Evolutionary conservation across 1,140 invertebrate genomes (phyloP).

Genomic region (Drosophila bocqueti): DNA sequence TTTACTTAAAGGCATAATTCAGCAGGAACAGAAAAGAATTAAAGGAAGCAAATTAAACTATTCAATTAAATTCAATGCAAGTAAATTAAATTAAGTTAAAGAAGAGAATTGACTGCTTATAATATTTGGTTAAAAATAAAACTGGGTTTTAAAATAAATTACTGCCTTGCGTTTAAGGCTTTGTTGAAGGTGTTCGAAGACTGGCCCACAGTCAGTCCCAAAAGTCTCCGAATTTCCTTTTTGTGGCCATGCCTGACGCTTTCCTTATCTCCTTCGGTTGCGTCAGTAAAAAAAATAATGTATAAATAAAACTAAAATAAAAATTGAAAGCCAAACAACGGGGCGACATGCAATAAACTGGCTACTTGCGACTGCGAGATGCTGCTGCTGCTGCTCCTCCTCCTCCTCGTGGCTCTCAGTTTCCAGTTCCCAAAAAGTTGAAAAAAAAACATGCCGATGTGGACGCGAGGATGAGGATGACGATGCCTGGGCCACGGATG

Average conservation of each 20-base stretch:
- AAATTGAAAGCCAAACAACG: slow-evolving; percentile 80
- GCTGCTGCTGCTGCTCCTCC: background rate
- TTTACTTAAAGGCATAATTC: background rate
- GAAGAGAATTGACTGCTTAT: too few relatives aligned
- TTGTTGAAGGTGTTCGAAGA: background rate
- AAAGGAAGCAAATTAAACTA: background rate
- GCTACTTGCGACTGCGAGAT: slow-evolving; percentile 48
- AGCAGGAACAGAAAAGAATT: too few relatives aligned
- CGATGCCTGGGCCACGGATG: slow-evolving; percentile 64
- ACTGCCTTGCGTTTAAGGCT: background rate
- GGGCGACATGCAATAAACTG: slow-evolving; percentile 78
- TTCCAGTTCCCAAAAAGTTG: background rate
- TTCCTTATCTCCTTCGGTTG: slow-evolving; percentile 37
- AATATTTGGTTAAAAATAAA: too few relatives aligned
- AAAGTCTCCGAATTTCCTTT: background rate
- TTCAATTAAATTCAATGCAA: too few relatives aligned
- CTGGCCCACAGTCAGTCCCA: background rate
- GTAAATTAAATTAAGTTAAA: background rate
- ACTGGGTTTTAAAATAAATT: background rate
- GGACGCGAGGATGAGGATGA: slow-evolving; percentile 12
- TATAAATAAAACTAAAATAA: slow-evolving; percentile 77
- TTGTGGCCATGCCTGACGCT: slow-evolving; percentile 27
- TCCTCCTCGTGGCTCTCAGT: background rate
- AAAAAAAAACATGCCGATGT: slow-evolving; percentile 14
- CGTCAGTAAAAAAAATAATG: slow-evolving; percentile 50